phyloP scores from a whole-genome alignment of 1,140 invertebrate genomes.

The Drosophila busckii region DNA sequence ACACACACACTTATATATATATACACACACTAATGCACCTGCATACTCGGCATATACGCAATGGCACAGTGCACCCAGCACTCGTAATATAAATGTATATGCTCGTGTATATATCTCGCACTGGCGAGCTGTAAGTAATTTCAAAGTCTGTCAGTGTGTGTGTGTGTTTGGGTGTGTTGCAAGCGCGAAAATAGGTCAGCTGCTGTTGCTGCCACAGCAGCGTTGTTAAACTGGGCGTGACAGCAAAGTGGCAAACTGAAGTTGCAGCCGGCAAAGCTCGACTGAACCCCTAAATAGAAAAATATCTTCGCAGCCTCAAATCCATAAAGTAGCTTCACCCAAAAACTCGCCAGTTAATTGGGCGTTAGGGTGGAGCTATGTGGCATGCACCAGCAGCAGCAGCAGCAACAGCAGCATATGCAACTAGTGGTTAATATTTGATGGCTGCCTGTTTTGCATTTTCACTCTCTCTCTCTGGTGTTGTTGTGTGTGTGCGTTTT shows the following conservation, averaged over 20 bases:
- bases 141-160: conserved; percentile 46
- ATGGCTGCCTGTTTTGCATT: conserved; percentile 49
- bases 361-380: conserved; percentile 49
- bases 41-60: conserved; percentile 26
- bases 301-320: conserved; percentile 12
- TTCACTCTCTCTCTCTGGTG: too few relatives aligned
- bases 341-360: conserved; percentile 50
- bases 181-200: conserved; percentile 63
- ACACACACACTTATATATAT: conserved; percentile 14
- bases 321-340: conserved; percentile 27
- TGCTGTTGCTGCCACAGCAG: conserved; percentile 20
- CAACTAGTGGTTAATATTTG: conserved; percentile 74
- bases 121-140: conserved; percentile 63
- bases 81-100: conserved; percentile 2
- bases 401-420: conserved; percentile 33
- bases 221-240: conserved; percentile 68
- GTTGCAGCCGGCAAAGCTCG: conserved; percentile 46
- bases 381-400: conserved; percentile 19
- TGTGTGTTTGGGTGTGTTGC: conserved; percentile 32
- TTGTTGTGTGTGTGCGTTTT: too few relatives aligned
- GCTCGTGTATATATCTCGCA: conserved; percentile 17
- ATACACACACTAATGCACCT: conserved; percentile 1
- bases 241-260: conserved; percentile 63
- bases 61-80: too few relatives aligned
- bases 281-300: conserved; percentile 22